Base-by-base conservation (phyloP, 2,113 vertebrate species). In the Otocyon megalotis region DNA sequence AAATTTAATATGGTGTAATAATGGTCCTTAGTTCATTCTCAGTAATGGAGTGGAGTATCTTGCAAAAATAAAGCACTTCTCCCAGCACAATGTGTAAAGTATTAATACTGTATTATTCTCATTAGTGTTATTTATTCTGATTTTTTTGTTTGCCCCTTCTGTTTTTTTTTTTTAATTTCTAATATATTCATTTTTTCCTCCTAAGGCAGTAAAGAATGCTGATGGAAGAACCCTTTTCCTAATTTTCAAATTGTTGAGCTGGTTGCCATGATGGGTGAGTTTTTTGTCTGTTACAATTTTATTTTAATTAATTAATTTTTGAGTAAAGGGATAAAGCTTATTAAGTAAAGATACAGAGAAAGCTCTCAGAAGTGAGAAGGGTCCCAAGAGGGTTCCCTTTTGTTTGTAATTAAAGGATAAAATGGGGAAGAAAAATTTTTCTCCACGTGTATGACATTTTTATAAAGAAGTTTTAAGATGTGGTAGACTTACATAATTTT, bases 261-360 rank as follows among this genome's bases (percentile, higher is more conserved):
- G 98, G 92, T 98, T 99, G 98, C 98, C 97, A 98, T 98, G 98
- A 99, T 99, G 99, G 99, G 99, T 99, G 98, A 98, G 99, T 99
- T 91, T 92, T 84, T 10, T 43, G 43, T 43, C 43, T 43, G 5
- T 43, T 43, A 43, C 43, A 7, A 43, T 43, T 43, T 43, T 43
- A 43, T 43, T 43, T 43, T 43, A 43, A 43, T 43, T 43, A 43
- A 43, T 43, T 43, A 43, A 43, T 43, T 43, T 43, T 43, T 43
- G 43, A 43, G 6, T 43, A 43, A 43, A 43, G 43, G 43, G 43
- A 43, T 43, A 43, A 43, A 43, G 43, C 8, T 43, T 43, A 43
- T 43, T 43, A 43, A 43, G 43, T 43, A 43, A 43, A 43, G 43
- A 7, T 43, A 43, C 43, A 43, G 43, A 43, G 43, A 43, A 43